Evolutionary conservation across 1,140 invertebrate species (phyloP), one percentile per base, ranked within the genome.

Genomic region (Apis cerana): DNA sequence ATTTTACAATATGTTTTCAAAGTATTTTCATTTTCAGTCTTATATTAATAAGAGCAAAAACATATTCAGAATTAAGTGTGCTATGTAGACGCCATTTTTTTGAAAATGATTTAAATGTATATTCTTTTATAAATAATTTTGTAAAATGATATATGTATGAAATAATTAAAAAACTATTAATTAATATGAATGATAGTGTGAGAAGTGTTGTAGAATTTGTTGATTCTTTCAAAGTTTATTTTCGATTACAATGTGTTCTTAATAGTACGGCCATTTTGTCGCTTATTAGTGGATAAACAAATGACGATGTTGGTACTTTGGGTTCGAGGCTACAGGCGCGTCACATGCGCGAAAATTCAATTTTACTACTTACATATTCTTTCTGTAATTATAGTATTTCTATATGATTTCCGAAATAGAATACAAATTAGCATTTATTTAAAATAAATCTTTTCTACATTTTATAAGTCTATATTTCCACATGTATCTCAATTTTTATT

Each of bases 251-350:
- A 80, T 82, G 83, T 67, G 80, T 70, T 84, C 52, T 21, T 48
- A 56, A 80, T 69, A 65, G 75, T 59, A 69, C 88, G 79, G 87
- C 91, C 91, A 92, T 91, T 91, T 91, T 92, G 91, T 91, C 87
- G 87, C 89, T 89, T 90, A 88, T 89, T 86, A 88, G 85, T 86
- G 86, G 82, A 92, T 92, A 92, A 92, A 92, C 91, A 92, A 92
- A 90, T 89, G 89, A 89, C 86, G 88, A 86, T 82, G 85, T 88
- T 85, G 88, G 81, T 76, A 75, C 65, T 80, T 79, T 86, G 91
- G 87, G 76, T 79, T 89, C 86, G 86, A 89, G 88, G 85, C 82
- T 90, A 85, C 54, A 83, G 62, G 81, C 80, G 78, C 77, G 84
- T 83, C 80, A 78, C 65, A 87, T 83, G 84, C 84, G 88, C 88